These are phyloP conservation scores for Danio aesculapii DNA, from an alignment of 2,797 vertebrate genomes.

Conservation along the genomic window DNA sequence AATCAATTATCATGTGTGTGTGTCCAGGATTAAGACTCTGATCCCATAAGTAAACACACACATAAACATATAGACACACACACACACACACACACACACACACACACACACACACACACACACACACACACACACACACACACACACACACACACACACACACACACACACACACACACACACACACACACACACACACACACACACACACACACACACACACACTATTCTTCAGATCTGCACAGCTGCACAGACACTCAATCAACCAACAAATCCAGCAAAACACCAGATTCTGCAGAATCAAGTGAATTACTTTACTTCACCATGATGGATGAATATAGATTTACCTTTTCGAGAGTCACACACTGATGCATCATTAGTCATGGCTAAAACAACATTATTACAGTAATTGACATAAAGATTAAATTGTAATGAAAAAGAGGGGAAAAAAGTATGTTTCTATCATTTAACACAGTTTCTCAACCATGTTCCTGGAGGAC, in stretches of 20 bases:
- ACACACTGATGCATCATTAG: too few relatives aligned
- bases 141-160: slow-evolving; percentile 61
- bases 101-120: slow-evolving; percentile 67
- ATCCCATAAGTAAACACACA: slow-evolving; percentile 79
- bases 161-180: slow-evolving; percentile 65
- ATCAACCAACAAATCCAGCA: slow-evolving; percentile 37
- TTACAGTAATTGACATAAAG: too few relatives aligned
- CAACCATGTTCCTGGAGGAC: too few relatives aligned
- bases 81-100: slow-evolving; percentile 55
- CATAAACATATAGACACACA: slow-evolving; percentile 69
- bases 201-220: slow-evolving; percentile 59
- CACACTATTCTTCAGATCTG: slow-evolving; percentile 1
- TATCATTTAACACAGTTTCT: too few relatives aligned
- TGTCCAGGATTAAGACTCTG: slow-evolving; percentile 27
- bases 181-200: slow-evolving; percentile 69
- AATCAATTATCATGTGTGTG: slow-evolving; percentile 30
- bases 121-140: slow-evolving; percentile 56
- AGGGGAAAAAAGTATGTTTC: too few relatives aligned
- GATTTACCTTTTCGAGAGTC: too few relatives aligned
- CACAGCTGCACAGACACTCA: slow-evolving; percentile 80
- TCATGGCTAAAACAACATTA: too few relatives aligned
- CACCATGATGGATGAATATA: too few relatives aligned
- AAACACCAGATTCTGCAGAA: neutral
- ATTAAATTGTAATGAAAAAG: too few relatives aligned
- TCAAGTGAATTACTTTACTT: neutral